Percentiles rank a stretch among this genome's conserved stretches.
These are phyloP conservation scores for Fistularia tabacaria DNA, from an alignment of 2,797 vertebrate species.

Conservation along the genomic window DNA sequence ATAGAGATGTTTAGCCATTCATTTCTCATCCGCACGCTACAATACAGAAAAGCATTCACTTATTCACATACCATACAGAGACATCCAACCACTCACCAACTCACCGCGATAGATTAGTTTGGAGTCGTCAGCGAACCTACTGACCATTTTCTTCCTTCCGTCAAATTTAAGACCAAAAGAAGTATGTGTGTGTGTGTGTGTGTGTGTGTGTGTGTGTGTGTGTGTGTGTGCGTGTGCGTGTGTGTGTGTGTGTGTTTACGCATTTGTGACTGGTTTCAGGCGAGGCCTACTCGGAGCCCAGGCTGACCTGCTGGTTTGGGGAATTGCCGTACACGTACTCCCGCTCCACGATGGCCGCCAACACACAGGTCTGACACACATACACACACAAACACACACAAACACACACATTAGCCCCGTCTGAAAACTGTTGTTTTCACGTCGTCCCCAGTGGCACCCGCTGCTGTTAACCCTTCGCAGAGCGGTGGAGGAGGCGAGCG, in stretches of 20 bases:
- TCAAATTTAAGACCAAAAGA: too few relatives aligned
- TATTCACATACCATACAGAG: too few relatives aligned
- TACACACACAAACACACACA: neutral
- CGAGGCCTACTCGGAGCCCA: constrained; percentile 84
- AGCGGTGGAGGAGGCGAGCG: constrained; percentile 70
- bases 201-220: neutral
- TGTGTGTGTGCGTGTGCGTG: neutral
- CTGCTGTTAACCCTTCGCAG: constrained; percentile 75
- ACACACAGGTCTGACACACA: constrained; percentile 75
- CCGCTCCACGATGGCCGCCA: constrained; percentile 84
- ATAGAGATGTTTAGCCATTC: too few relatives aligned
- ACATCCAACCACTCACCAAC: too few relatives aligned
- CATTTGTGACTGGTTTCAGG: constrained; percentile 63
- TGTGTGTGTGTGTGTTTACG: constrained; percentile 4
- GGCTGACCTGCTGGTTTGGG: constrained; percentile 93
- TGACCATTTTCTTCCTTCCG: too few relatives aligned
- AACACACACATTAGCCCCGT: neutral
- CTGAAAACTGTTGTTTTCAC: too few relatives aligned
- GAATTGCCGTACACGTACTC: constrained; percentile 92
- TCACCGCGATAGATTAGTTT: neutral
- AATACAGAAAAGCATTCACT: too few relatives aligned
- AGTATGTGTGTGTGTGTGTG: neutral
- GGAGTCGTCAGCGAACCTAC: too few relatives aligned
- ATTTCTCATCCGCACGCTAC: too few relatives aligned
- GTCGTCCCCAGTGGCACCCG: constrained; percentile 82